Evolutionary conservation across 2,888 invertebrate genomes (phyloP), one percentile per base, ranked within the genome.

Genomic region (Agrochola circellaris): DNA sequence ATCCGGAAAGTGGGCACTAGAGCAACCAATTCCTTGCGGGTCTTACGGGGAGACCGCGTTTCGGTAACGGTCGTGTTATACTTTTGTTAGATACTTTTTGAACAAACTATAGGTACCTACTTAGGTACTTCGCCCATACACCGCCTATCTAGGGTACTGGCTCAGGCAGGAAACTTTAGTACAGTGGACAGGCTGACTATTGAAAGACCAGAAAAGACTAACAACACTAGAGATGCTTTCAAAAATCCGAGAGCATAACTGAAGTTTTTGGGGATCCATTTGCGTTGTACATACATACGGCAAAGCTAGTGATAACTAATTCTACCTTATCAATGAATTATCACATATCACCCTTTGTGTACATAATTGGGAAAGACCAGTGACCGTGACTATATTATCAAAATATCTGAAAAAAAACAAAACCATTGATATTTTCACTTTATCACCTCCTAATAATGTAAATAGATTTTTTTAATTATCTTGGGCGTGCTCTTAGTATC

Each of bases 401-500:
- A 48, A 58, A 73, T 26, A 30, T 69, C 17, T 1, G 51, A 30
- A 58, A 45, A 26, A 48, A 72, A 20, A 6, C 4, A 26, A 64
- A 69, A 77, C 13, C 76, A 34, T 42, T 75, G 38, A 5, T 17
- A 56, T 30, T 42, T 73, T 34, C 62, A 26, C 9, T 26, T 45
- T 64, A 79, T 51, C 64, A 17, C 0, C n/a, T 26, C 54, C 15
- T 38, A 34, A 54, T 61, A 68, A 38, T n/a, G 0, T 58, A 48
- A 56, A 64, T 48, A 51, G 20, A 62, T 42, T 64, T 30, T 15
- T 54, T 45, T 64, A 13, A 70, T 69, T 66, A 82, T 61, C 76
- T 80, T 66, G 13, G 6, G 6, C 20, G 56, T n/a, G 20, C n/a
- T 58, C 23, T 15, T 26, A 62, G 75, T 81, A 79, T 80, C 69